Conservation (phyloP, 2,888 invertebrate genomes). For the Metellina segmentata region DNA sequence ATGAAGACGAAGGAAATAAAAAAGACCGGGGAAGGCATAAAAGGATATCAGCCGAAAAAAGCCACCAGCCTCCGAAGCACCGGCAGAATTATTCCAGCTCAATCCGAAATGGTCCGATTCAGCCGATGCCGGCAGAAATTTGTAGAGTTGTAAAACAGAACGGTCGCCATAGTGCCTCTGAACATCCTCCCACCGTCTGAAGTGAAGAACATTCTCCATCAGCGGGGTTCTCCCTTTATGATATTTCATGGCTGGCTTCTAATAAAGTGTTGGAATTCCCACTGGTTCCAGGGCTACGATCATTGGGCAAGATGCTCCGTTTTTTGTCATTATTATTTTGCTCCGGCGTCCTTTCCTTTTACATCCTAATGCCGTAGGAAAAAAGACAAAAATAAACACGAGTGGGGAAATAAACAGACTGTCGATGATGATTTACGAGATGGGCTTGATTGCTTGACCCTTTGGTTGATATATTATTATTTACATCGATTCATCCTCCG, state of each 20-base stretch:
- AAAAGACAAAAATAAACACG: slow-evolving; percentile 48
- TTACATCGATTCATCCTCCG: not conserved
- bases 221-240: slow-evolving; percentile 47
- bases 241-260: slow-evolving; percentile 65
- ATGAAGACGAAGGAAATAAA: not conserved
- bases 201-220: slow-evolving; percentile 49
- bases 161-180: slow-evolving; percentile 7
- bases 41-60: slow-evolving; percentile 38
- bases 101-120: slow-evolving; percentile 37
- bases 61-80: slow-evolving; percentile 18
- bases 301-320: slow-evolving; percentile 25
- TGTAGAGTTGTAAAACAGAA: slow-evolving; percentile 55
- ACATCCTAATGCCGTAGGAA: slow-evolving; percentile 1
- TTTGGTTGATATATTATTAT: slow-evolving; percentile 41
- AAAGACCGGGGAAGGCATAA: slow-evolving; percentile 13
- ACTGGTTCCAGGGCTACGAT: not conserved
- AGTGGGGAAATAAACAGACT: slow-evolving; percentile 57
- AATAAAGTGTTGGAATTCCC: slow-evolving; percentile 69
- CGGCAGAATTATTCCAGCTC: slow-evolving; percentile 46
- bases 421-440: slow-evolving; percentile 58
- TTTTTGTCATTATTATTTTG: not conserved
- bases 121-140: slow-evolving; percentile 32
- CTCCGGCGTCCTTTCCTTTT: slow-evolving; percentile 3
- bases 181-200: not conserved
- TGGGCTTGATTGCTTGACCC: slow-evolving; percentile 37